phyloP scores from a whole-genome alignment of 2,888 invertebrate species.

The Platerodrilus igneus region DNA sequence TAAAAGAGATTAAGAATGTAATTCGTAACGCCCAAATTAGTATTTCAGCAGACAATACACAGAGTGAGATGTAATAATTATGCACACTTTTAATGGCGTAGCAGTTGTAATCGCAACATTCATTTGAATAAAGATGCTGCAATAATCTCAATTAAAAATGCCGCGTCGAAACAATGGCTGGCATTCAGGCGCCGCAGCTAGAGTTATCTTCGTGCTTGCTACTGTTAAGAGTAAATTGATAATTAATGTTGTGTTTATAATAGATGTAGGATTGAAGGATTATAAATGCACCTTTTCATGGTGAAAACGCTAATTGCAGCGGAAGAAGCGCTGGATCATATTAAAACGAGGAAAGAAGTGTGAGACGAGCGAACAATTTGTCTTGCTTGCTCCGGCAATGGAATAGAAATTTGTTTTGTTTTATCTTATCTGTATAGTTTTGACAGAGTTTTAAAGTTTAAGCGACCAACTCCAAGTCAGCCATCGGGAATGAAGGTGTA shows the following conservation, averaged over 20 bases:
- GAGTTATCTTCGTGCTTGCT: slow-evolving; percentile 22
- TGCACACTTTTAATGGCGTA: slow-evolving; percentile 48
- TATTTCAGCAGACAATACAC: slow-evolving; percentile 44
- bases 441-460: slow-evolving; percentile 45
- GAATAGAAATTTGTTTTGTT: slow-evolving; percentile 43
- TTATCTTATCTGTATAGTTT: too few relatives aligned
- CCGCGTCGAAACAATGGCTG: slow-evolving; percentile 46
- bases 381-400: slow-evolving; percentile 35
- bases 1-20: slow-evolving; percentile 45
- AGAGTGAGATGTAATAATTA: slow-evolving; percentile 45
- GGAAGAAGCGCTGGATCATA: slow-evolving; percentile 35
- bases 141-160: slow-evolving; percentile 51
- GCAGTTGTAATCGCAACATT: slow-evolving; percentile 42
- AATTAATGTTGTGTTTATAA: slow-evolving; percentile 51
- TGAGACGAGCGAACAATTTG: slow-evolving; percentile 39
- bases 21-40: slow-evolving; percentile 49
- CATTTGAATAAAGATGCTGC: slow-evolving; percentile 49
- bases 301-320: slow-evolving; percentile 42
- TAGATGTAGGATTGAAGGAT: slow-evolving; percentile 47
- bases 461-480: too few relatives aligned
- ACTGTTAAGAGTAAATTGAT: slow-evolving; percentile 46
- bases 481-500: too few relatives aligned
- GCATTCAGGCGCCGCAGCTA: slow-evolving; percentile 31
- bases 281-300: slow-evolving; percentile 48
- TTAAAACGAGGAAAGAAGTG: slow-evolving; percentile 39